phyloP scores from a whole-genome alignment of 2,888 invertebrate genomes.

The Pristionchus fissidentatus region DNA sequence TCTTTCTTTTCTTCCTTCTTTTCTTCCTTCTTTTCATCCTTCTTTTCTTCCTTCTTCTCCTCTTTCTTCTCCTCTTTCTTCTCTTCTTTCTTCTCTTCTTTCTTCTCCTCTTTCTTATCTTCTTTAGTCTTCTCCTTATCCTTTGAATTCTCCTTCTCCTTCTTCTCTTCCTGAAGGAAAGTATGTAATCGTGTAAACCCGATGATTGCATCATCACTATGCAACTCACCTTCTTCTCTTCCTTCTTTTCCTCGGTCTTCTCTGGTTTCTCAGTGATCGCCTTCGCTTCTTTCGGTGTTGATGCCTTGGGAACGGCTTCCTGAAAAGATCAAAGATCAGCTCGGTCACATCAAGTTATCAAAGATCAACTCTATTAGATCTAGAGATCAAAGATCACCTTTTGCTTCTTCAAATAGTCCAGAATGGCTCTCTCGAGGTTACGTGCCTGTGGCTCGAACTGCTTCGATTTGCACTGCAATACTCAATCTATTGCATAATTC shows the following conservation, averaged over 20 bases:
- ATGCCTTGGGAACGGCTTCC: not conserved
- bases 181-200: not conserved
- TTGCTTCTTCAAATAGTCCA: conserved; percentile 22
- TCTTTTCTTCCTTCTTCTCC: not conserved
- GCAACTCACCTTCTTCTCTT: too few species aligned
- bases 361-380: not conserved
- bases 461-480: conserved; percentile 38
- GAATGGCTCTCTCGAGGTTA: not conserved
- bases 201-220: not conserved
- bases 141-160: not conserved
- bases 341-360: not conserved
- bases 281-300: conserved; percentile 14
- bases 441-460: not conserved
- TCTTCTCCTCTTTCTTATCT: not conserved
- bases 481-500: not conserved
- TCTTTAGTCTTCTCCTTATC: not conserved
- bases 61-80: not conserved
- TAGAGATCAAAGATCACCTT: not conserved
- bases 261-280: not conserved
- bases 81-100: not conserved
- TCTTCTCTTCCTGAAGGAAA: not conserved
- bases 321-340: conserved; percentile 22
- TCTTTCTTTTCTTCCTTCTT: not conserved
- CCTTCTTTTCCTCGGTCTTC: not conserved
- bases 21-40: not conserved